Evolutionary conservation across 2,797 vertebrate species (phyloP), one percentile per base, ranked within the genome.

Genomic region (Peromyscus attwateri): DNA sequence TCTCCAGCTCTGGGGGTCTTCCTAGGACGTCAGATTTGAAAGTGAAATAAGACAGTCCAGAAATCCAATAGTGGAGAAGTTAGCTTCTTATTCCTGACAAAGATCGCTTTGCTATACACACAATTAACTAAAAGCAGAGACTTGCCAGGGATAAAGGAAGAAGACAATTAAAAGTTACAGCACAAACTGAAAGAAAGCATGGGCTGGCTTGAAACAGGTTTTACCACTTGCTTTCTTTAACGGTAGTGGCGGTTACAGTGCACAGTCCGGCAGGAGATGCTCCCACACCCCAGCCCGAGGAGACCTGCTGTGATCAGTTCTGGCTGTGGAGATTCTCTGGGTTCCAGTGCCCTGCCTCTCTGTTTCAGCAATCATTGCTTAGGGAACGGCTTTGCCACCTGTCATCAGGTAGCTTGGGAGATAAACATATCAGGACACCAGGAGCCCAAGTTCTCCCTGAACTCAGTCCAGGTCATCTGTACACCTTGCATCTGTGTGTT

Each of bases 41-140:
- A 84, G 77, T 87, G 49, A 89, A 92, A 92, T 96, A 77, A 94
- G 96, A 90, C 27, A 91, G 80, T 66, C 83, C 68, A 79, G 81
- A 96, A 97, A 96, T 96, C 80, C 75, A 94, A 88, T 49, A 97
- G 71, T n/a, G 77, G 77, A 92, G 87, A 84, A 97, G 66, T 76
- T 70, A 92, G 46, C 76, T 94, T 81, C 73, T 92, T 84, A 73
- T 70, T 95, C 80, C 76, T 91, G 55, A 94, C 62, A 82, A 94
- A 96, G 95, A 92, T 19, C n/a, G 17, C 49, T 95, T 92, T 91
- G 68, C 81, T 94, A 1, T 60, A 83, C 37, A 94, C 37, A 93
- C 66, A 94, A 77, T 93, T 96, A 96, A 96, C 90, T 93, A 96
- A 95, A 95, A 93, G 87, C 64, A 95, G 71, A 27, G 49, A 57